Evolutionary conservation across 2,888 invertebrate species (phyloP), one percentile per base, ranked within the genome.

Genomic region (Anoplius nigerrimus): DNA sequence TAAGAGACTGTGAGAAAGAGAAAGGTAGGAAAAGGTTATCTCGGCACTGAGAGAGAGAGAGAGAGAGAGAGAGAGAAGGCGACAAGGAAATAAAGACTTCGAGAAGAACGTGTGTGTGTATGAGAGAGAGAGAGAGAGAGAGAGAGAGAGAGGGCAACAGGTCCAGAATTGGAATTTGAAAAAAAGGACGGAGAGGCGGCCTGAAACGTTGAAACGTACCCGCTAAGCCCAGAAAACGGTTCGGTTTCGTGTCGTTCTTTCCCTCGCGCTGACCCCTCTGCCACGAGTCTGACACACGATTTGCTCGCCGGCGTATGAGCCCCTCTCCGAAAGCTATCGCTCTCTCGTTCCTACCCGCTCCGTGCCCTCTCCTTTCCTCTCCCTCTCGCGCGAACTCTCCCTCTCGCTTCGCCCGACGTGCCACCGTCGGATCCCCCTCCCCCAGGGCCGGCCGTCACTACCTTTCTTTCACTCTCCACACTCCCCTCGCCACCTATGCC

Each of bases 251-350:
- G 82, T 86, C 84, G 84, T 86, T 83, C 86, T 85, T 85, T 86
- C 83, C 84, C 83, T 86, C 85, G 82, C 84, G 82, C 82, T 86
- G 85, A 86, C 86, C 88, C 86, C 86, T 85, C 86, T 87, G 87
- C 86, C 86, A 84, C 86, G 87, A 87, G 86, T 86, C 87, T 86
- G 83, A 87, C 85, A 87, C 82, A 84, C 74, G 76, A 79, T 76
- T 72, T 74, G 74, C 80, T 84, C 81, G 79, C 84, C 84, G 83
- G 82, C 80, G 79, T 78, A 78, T 78, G 76, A 70, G 69, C 69
- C 70, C 76, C 76, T 72, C 74, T 53, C 61, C 67, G 42, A 62
- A n/a, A 42, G 64, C 51, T 24, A 52, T 69, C 67, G 65, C 72
- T 65, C 60, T 62, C 66, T 65, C 69, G 22, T 57, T 20, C 22